A percentile compares a stretch with the other conserved stretches of the same genome.
These are phyloP conservation scores for Hydroisotoma schaefferi DNA, from an alignment of 2,888 invertebrate genomes.

Conservation along the genomic window DNA sequence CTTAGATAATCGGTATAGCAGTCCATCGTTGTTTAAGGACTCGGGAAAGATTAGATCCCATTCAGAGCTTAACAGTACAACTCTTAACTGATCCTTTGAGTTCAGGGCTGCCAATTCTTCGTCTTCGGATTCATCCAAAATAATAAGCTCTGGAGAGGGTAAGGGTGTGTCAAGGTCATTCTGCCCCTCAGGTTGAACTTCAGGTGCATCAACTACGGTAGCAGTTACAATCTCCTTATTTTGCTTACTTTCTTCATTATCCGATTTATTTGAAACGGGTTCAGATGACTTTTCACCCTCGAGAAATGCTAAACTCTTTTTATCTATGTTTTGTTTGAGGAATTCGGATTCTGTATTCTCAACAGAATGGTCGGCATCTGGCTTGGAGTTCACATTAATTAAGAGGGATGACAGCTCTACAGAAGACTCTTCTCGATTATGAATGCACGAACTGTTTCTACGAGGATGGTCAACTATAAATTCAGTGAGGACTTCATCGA, in stretches of 20 bases:
- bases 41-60: constrained; percentile 19
- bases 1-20: constrained; percentile 10
- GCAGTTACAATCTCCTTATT: background rate
- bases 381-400: no score
- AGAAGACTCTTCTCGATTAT: no score
- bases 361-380: no score
- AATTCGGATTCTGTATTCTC: no score
- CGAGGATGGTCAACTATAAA: no score
- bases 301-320: background rate
- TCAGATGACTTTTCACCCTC: background rate
- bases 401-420: no score
- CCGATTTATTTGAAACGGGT: background rate
- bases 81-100: no score
- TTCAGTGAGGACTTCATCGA: no score
- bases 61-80: constrained; percentile 20
- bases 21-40: constrained; percentile 13
- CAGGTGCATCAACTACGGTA: background rate
- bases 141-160: constrained; percentile 17
- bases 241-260: background rate
- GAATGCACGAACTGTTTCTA: no score
- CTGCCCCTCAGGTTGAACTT: background rate
- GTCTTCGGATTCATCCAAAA: constrained; percentile 24
- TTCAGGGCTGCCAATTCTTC: background rate
- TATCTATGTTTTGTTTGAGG: background rate
- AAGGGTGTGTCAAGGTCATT: background rate